phyloP scores from a whole-genome alignment of 2,888 invertebrate species.

The Monopis laevigella region DNA sequence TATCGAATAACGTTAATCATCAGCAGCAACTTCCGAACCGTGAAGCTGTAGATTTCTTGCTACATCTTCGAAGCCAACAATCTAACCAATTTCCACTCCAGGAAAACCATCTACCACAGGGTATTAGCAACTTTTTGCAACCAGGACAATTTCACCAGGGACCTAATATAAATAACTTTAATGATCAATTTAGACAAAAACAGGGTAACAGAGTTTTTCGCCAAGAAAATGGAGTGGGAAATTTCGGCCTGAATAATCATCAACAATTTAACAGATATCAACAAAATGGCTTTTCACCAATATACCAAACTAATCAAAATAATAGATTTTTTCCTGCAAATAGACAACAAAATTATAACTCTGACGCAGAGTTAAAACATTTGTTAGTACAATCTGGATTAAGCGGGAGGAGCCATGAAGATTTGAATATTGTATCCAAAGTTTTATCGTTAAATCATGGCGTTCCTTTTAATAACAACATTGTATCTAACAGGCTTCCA shows the following conservation, averaged over 20 bases:
- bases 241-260: conserved; percentile 68
- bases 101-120: conserved; percentile 57
- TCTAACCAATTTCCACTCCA: conserved; percentile 54
- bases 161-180: conserved; percentile 36
- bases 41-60: conserved; percentile 63
- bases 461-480: conserved; percentile 55
- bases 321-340: conserved; percentile 39
- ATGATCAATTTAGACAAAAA: conserved; percentile 38
- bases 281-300: conserved; percentile 40
- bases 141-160: conserved; percentile 43
- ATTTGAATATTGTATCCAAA: conserved; percentile 83
- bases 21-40: conserved; percentile 68
- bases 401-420: conserved; percentile 71
- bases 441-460: conserved; percentile 83
- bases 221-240: conserved; percentile 69
- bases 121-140: conserved; percentile 46
- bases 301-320: conserved; percentile 23
- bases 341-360: conserved; percentile 40
- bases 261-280: conserved; percentile 41
- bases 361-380: conserved; percentile 70
- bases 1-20: conserved; percentile 37
- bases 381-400: conserved; percentile 74
- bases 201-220: conserved; percentile 59
- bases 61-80: conserved; percentile 52
- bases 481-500: conserved; percentile 45